Base-by-base conservation (phyloP, 2,113 vertebrate species). In the Capreolus pygargus region DNA sequence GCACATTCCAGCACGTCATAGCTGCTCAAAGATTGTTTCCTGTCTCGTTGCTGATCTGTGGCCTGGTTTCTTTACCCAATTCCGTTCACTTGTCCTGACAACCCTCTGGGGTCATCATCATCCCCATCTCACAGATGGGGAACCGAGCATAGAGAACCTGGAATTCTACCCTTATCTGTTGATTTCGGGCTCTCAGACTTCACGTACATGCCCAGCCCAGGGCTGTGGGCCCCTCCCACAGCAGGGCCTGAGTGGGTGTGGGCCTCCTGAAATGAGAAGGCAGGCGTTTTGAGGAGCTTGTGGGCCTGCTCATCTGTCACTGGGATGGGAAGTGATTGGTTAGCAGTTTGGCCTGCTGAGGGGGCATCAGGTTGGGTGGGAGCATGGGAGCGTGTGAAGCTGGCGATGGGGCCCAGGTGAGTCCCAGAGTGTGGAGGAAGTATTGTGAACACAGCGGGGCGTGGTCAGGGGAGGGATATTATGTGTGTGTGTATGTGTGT, bases 1-100 rank as follows among this genome's bases (percentile, higher is more conserved):
- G 89, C 52, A 2, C 5, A 0, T 21, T 15, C 58, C 11, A 30
- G 15, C n/a, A 2, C 0, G 0, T 7, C 57, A 12, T 1, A 47
- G 96, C 57, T 25, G 39, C 43, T 83, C 54, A 30, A 21, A 86
- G 79, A 76, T 13, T 8, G 5, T 39, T 57, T 57, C 14, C n/a
- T 82, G 25, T 47, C 55, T 91, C 13, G 0, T 60, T 21, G 36
- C 15, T 25, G 43, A 19, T 33, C 21, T 7, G 3, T 17, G 47
- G 54, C 81, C 90, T 78, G n/a, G 14, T 10, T 67, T 85, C 67
- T 78, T 58, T 76, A 47, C 36, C 16, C 47, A 14, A 25, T 47
- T 87, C n/a, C 4, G 0, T 52, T 60, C 33, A 52, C 30, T 52
- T 10, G 13, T 28, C 25, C 54, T 47, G 89, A 52, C 8, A 3